Conservation (phyloP, 2,797 vertebrate species). For the Trichosurus vulpecula region DNA sequence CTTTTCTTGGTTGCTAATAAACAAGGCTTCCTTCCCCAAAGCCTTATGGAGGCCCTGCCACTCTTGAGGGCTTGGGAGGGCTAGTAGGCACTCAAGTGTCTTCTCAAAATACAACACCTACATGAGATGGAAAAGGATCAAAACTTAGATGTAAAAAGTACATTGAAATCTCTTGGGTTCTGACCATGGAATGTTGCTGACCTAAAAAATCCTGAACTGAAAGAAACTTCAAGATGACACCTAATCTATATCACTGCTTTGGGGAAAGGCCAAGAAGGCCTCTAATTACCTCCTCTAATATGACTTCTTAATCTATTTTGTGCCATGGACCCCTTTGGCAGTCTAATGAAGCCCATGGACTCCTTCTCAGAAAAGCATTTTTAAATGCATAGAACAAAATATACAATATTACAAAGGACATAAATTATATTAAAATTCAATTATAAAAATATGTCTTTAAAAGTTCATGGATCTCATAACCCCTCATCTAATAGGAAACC, state of each 20-base stretch:
- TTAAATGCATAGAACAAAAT: too few relatives aligned
- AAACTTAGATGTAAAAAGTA: background rate
- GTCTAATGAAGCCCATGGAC: background rate
- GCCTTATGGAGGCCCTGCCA: background rate
- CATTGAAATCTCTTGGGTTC: background rate
- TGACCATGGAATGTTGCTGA: background rate
- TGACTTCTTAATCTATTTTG: background rate
- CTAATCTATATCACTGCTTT: background rate
- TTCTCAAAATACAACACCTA: background rate
- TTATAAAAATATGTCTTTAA: background rate
- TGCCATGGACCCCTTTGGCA: background rate
- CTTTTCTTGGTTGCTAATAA: background rate
- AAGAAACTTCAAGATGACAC: background rate
- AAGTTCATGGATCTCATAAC: background rate
- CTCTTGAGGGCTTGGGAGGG: background rate
- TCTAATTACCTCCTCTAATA: background rate
- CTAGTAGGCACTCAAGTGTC: background rate
- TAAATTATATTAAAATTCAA: background rate
- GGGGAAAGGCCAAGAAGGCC: background rate
- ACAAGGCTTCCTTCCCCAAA: background rate
- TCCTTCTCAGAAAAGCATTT: background rate
- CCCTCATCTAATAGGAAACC: background rate
- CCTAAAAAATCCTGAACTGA: background rate
- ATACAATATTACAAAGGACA: background rate
- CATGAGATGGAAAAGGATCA: background rate